Conservation (phyloP, 2,888 invertebrate species). For the Brachycybe producta region DNA sequence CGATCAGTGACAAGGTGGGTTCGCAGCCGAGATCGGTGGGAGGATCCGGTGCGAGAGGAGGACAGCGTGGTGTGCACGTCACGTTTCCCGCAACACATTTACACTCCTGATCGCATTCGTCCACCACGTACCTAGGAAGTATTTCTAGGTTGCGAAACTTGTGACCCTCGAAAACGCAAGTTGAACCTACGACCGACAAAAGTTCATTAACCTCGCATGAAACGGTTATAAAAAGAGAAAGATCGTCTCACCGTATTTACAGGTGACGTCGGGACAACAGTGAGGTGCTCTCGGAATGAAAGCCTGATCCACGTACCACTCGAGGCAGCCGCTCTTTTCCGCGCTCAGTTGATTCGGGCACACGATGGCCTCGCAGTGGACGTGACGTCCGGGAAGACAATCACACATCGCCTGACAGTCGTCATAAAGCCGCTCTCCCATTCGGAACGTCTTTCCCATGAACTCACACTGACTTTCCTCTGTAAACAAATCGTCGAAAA, state of each 20-base stretch:
- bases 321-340: slow-evolving; percentile 15
- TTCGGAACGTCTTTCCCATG: slow-evolving; percentile 14
- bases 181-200: slow-evolving; percentile 9
- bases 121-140: slow-evolving; percentile 55
- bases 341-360: slow-evolving; percentile 14
- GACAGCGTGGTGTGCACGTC: slow-evolving; percentile 68
- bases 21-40: slow-evolving; percentile 57
- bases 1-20: slow-evolving; percentile 49
- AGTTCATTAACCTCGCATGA: not conserved
- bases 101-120: slow-evolving; percentile 69
- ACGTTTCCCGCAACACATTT: slow-evolving; percentile 77
- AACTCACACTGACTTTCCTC: slow-evolving; percentile 15
- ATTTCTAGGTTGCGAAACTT: slow-evolving; percentile 52
- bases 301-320: slow-evolving; percentile 14
- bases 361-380: slow-evolving; percentile 16
- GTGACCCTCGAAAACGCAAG: slow-evolving; percentile 12
- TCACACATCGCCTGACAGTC: slow-evolving; percentile 17
- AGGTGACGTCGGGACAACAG: slow-evolving; percentile 14
- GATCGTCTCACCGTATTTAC: slow-evolving; percentile 16
- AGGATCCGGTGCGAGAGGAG: slow-evolving; percentile 59
- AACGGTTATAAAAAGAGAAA: not conserved
- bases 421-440: slow-evolving; percentile 15
- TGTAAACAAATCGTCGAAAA: not conserved
- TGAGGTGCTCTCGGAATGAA: slow-evolving; percentile 12
- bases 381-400: slow-evolving; percentile 7